A percentile compares a stretch with the other conserved stretches of the same genome.
Evolutionary conservation across 2,797 vertebrate species (phyloP).

Genomic region (Tachyglossus aculeatus): DNA sequence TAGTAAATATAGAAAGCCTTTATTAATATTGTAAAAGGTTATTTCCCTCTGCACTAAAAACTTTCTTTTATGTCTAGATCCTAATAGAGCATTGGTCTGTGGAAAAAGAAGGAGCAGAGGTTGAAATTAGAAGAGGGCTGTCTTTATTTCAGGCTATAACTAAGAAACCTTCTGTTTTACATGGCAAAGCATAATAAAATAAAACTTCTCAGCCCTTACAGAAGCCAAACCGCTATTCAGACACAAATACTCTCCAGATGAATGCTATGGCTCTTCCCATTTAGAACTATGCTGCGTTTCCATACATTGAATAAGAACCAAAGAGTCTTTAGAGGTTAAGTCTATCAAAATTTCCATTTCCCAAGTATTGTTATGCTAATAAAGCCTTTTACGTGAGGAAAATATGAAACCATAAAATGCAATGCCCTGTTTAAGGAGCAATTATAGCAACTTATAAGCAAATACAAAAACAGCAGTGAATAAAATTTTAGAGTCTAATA

Average conservation of each 20-base stretch:
- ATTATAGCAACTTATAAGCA: constrained; percentile 72
- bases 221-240: constrained; percentile 1
- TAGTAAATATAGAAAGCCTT: constrained; percentile 56
- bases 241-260: constrained; percentile 37
- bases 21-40: constrained; percentile 70
- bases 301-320: constrained; percentile 37
- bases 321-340: constrained; percentile 48
- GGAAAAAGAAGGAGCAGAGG: constrained; percentile 24
- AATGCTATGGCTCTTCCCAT: constrained; percentile 6
- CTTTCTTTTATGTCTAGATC: constrained; percentile 40
- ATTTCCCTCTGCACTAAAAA: constrained; percentile 47
- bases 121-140: constrained; percentile 52
- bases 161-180: constrained; percentile 5
- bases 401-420: constrained; percentile 61
- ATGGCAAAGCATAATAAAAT: constrained; percentile 19
- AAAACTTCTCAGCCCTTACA: not conserved
- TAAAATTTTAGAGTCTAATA: constrained; percentile 66
- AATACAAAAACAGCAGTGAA: constrained; percentile 49
- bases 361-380: constrained; percentile 40
- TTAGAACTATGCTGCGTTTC: constrained; percentile 38
- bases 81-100: constrained; percentile 44
- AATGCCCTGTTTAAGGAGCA: constrained; percentile 69
- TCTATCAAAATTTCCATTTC: constrained; percentile 44
- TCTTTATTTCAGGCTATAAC: constrained; percentile 31
- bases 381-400: constrained; percentile 59